Evolutionary conservation across 2,113 vertebrate species (phyloP).

Genomic region (Symphodus melops): DNA sequence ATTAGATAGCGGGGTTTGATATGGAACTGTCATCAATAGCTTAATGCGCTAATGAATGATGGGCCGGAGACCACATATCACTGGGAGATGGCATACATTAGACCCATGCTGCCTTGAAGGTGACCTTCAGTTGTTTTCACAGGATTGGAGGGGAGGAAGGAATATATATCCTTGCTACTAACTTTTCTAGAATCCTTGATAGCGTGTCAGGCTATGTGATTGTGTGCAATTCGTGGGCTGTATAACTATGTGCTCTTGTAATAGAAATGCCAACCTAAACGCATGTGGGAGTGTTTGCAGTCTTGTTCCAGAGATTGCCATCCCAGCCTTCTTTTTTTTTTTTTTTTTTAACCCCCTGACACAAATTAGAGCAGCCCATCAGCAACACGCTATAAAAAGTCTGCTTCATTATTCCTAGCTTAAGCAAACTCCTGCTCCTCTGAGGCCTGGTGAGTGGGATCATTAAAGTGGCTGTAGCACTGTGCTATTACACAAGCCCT

Average conservation of each 20-base stretch:
- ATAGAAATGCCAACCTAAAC: conserved; percentile 19
- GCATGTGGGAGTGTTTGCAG: conserved; percentile 39
- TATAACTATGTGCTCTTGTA: conserved; percentile 6
- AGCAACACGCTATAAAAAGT: conserved; percentile 64
- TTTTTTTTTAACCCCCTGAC: conserved; percentile 32
- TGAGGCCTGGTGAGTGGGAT: conserved; percentile 68
- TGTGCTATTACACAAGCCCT: conserved; percentile 53
- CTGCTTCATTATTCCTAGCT: conserved; percentile 73
- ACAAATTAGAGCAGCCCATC: conserved; percentile 59
- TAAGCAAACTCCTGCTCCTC: conserved; percentile 70
- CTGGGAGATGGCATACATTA: conserved; percentile 57
- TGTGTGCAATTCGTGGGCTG: conserved; percentile 2
- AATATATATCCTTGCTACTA: conserved; percentile 1
- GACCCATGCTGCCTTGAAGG: conserved; percentile 57
- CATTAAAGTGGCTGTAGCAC: conserved; percentile 73
- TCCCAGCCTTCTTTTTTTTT: conserved; percentile 32
- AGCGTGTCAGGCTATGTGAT: neutral
- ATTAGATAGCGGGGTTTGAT: conserved; percentile 59
- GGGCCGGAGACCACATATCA: conserved; percentile 36
- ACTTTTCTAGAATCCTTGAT: neutral
- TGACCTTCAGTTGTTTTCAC: conserved; percentile 50
- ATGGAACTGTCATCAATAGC: conserved; percentile 55
- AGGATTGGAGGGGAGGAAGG: conserved; percentile 5
- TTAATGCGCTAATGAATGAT: conserved; percentile 66
- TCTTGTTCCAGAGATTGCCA: conserved; percentile 32